Evolutionary conservation across 2,113 vertebrate species (phyloP), one percentile per base, ranked within the genome.

Genomic region (Protomyctophum bolini): DNA sequence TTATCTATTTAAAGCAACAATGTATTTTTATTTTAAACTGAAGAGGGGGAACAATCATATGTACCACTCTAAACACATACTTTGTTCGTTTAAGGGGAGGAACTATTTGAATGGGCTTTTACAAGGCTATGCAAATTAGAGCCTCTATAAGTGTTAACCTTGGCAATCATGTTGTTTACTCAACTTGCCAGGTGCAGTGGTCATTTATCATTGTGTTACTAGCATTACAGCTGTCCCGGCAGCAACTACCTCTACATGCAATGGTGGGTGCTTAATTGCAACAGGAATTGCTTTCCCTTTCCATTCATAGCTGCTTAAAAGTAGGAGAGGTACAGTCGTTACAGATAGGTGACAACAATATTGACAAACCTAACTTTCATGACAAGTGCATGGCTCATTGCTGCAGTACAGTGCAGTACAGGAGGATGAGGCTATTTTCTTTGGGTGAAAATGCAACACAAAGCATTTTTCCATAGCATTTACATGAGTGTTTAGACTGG

Each of bases 401-500:
- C 47, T 66, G 69, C 79, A 51, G 59, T 57, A 65, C 73, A 15
- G 29, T 29, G 71, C 63, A 28, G 33, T 41, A 41, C 33, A 41
- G 33, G 49, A 15, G 65, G 55, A 70, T 75, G 41, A 9, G 15
- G 45, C 41, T 74, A 77, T 88, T 88, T 77, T 85, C 76, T 75
- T 87, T 79, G 74, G 69, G 66, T 7, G 51, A 79, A 79, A 79
- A 77, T 55, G 79, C 60, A 63, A 69, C 68, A 84, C 83, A 63
- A 79, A 74, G 69, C 2, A 2, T 80, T 86, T 91, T 92, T 93
- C 87, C 92, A 93, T 93, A 91, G 68, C 33, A 93, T 93, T 93
- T 93, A 90, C 93, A 93, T 94, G 87, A 61, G 77, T 67, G 80
- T 89, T 93, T 91, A 92, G 92, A 92, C 88, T 92, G 69, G 83